Percentiles rank a stretch among this genome's conserved stretches.
These are phyloP conservation scores for Lineus longissimus DNA, from an alignment of 1,140 invertebrate genomes.

Conservation along the genomic window DNA sequence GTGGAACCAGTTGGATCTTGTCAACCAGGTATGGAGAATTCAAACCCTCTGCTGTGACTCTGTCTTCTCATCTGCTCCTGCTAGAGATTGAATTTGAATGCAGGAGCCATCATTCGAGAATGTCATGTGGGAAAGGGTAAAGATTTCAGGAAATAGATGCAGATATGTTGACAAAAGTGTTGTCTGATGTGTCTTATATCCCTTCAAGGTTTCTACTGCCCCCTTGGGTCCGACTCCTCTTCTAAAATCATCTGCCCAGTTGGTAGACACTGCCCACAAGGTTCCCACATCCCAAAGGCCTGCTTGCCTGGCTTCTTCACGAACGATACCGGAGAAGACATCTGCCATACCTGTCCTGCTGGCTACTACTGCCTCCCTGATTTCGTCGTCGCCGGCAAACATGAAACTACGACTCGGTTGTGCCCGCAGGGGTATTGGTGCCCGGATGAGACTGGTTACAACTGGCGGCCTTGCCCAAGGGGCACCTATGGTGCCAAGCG, in stretches of 20 bases:
- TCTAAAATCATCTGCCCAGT: slow-evolving; percentile 37
- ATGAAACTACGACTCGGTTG: slow-evolving; percentile 22
- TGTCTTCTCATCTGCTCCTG: too few relatives aligned
- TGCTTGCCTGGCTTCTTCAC: slow-evolving; percentile 36
- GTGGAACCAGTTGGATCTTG: slow-evolving; percentile 37
- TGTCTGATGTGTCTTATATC: not conserved
- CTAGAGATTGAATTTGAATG: too few relatives aligned
- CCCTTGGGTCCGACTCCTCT: slow-evolving; percentile 33
- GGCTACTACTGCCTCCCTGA: slow-evolving; percentile 47
- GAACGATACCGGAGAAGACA: slow-evolving; percentile 26
- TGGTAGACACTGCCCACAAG: slow-evolving; percentile 35
- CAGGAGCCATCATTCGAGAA: too few relatives aligned
- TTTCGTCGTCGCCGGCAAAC: slow-evolving; percentile 27
- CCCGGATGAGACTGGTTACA: slow-evolving; percentile 43
- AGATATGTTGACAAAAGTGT: too few relatives aligned
- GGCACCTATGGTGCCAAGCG: slow-evolving; percentile 38
- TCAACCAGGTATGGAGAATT: slow-evolving; percentile 32
- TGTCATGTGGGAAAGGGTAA: too few relatives aligned
- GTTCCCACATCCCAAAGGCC: slow-evolving; percentile 28
- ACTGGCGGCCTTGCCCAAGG: slow-evolving; percentile 43
- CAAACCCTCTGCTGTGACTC: not conserved
- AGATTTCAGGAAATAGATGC: too few relatives aligned
- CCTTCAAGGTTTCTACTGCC: slow-evolving; percentile 40
- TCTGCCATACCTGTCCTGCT: slow-evolving; percentile 38
- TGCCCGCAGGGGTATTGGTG: slow-evolving; percentile 47